These are phyloP conservation scores for Fulmarus glacialis DNA, from an alignment of 2,113 vertebrate genomes.

Conservation along the genomic window DNA sequence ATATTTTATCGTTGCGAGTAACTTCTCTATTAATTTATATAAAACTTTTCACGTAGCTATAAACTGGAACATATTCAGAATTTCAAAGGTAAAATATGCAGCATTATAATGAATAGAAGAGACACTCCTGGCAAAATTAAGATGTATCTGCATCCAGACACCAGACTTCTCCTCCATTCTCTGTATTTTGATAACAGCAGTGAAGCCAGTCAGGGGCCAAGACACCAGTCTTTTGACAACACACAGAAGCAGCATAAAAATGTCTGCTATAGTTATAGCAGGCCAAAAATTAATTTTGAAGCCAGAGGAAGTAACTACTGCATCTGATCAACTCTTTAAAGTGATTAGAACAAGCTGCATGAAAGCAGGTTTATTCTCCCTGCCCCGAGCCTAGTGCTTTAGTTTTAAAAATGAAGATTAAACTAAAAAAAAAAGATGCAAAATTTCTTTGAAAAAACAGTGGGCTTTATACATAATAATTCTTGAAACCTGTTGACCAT, in stretches of 20 bases:
- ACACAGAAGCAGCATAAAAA: neutral
- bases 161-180: neutral
- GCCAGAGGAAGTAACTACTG: neutral
- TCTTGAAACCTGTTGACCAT: neutral
- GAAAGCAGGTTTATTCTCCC: neutral
- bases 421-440: neutral
- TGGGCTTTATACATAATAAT: neutral
- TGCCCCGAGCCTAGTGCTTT: neutral
- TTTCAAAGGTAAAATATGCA: neutral
- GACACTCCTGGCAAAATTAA: neutral
- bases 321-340: neutral
- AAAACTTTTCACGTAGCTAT: neutral
- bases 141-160: neutral
- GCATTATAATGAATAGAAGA: neutral
- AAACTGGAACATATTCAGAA: neutral
- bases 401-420: neutral
- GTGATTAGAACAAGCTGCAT: neutral
- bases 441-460: neutral
- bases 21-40: neutral
- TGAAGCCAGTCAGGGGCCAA: neutral
- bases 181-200: neutral
- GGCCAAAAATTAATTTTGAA: neutral
- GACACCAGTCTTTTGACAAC: neutral
- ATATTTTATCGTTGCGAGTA: rapidly evolving
- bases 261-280: neutral